Evolutionary conservation across 2,888 invertebrate species (phyloP), one percentile per base, ranked within the genome.

Genomic region (Meloe dianella): DNA sequence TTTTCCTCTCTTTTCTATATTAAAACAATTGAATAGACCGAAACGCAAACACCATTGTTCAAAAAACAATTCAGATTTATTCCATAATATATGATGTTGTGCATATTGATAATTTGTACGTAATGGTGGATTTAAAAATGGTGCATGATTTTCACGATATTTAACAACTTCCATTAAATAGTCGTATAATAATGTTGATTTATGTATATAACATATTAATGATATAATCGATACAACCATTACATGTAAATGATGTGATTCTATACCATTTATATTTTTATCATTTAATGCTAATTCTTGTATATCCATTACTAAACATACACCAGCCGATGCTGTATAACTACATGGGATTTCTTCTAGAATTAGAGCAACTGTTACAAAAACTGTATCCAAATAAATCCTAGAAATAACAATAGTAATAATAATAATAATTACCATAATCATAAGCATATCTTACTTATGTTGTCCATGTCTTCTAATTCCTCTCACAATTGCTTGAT

Each of bases 31-130:
- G 89, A 89, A 90, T 7, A 90, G 77, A 0, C 89, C 89, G 70
- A 88, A 90, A 35, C 90, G 84, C 3, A 87, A 83, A 75, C 90
- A 89, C 89, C 89, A 90, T 74, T 90, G 89, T 68, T 89, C 87
- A 67, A 90, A 89, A 76, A 88, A 90, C 14, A 90, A 78, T 7
- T 89, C 88, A 0, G 87, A 86, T 65, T 89, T 89, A 73, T 89
- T 86, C 87, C 88, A 88, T 0, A 87, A 83, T 1, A 89, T 82
- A 65, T 89, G 87, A 73, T 88, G 86, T 14, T 85, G 81, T 0
- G 87, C 86, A 61, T 87, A 86, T 41, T 84, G 83, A 74, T 90
- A 77, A 27, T 27, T 27, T 0, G 84, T 80, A 74, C 85, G 84
- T 38, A 90, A 72, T 0, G 90, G 90, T 0, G 90, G 90, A 78